phyloP scores from a whole-genome alignment of 2,888 invertebrate species.

The Acronicta alni region DNA sequence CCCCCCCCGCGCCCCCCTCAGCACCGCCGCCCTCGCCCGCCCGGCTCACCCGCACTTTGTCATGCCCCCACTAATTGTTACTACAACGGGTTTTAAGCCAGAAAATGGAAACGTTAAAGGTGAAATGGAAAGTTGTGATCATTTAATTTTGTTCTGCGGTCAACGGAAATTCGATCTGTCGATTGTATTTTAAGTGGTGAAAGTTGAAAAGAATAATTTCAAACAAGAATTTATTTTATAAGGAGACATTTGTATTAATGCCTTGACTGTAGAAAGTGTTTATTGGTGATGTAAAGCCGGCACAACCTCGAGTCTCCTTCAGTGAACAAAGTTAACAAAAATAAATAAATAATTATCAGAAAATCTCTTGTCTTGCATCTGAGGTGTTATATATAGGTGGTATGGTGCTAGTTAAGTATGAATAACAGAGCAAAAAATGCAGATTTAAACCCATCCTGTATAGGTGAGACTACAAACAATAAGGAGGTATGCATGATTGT shows the following conservation, averaged over 20 bases:
- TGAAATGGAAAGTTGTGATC: conserved; percentile 54
- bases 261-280: no score
- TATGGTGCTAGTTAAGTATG: no score
- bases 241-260: neutral
- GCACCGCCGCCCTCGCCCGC: neutral
- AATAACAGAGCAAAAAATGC: no score
- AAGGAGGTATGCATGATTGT: no score
- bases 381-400: no score
- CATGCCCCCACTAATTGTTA: conserved; percentile 56
- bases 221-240: neutral
- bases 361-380: no score
- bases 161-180: conserved; percentile 40
- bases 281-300: no score
- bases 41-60: conserved; percentile 26
- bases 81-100: conserved; percentile 39
- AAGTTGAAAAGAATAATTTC: conserved; percentile 9
- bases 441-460: no score
- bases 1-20: conserved; percentile 15
- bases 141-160: conserved; percentile 51
- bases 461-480: no score
- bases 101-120: conserved; percentile 42
- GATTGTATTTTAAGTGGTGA: conserved; percentile 21
- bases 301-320: no score
- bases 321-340: no score
- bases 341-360: neutral